Conservation (phyloP, 2,888 invertebrate genomes). For the Chymomyza procnemis region DNA sequence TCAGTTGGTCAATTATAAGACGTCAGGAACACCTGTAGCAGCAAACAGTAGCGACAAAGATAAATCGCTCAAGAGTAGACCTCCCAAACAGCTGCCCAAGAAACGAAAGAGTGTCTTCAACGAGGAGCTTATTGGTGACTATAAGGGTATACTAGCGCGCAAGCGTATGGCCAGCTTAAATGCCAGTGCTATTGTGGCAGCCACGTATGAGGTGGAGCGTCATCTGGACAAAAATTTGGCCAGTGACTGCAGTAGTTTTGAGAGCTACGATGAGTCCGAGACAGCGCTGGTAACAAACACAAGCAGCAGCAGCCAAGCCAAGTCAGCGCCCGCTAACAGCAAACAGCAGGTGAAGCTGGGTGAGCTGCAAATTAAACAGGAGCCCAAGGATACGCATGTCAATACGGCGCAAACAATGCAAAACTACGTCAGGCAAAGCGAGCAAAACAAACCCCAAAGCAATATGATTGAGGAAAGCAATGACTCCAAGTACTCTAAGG, state of each 20-base stretch:
- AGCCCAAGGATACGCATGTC: constrained; percentile 33
- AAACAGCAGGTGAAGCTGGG: no score
- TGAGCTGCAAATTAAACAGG: constrained; percentile 34
- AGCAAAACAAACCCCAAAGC: constrained; percentile 40
- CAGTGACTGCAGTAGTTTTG: constrained; percentile 76
- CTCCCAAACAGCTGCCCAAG: constrained; percentile 74
- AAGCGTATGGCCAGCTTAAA: constrained; percentile 95
- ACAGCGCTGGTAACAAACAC: constrained; percentile 67
- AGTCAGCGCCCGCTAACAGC: no score
- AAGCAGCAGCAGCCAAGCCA: constrained; percentile 16
- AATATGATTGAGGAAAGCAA: constrained; percentile 75
- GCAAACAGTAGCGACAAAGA: constrained; percentile 8
- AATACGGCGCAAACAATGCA: not conserved
- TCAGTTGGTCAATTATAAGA: not conserved
- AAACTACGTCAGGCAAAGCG: not conserved
- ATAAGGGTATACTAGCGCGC: constrained; percentile 91
- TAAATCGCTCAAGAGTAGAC: constrained; percentile 5
- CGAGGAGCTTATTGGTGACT: constrained; percentile 81
- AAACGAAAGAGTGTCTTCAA: constrained; percentile 79
- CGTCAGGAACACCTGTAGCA: not conserved
- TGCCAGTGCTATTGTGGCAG: constrained; percentile 92
- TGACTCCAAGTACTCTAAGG: constrained; percentile 75
- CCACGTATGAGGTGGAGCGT: constrained; percentile 87
- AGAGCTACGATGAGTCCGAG: constrained; percentile 75
- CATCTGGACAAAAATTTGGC: constrained; percentile 77